A percentile compares a stretch with the other conserved stretches of the same genome.
These are phyloP conservation scores for Opisthocomus hoazin DNA, from an alignment of 2,113 vertebrate genomes.

Conservation along the genomic window DNA sequence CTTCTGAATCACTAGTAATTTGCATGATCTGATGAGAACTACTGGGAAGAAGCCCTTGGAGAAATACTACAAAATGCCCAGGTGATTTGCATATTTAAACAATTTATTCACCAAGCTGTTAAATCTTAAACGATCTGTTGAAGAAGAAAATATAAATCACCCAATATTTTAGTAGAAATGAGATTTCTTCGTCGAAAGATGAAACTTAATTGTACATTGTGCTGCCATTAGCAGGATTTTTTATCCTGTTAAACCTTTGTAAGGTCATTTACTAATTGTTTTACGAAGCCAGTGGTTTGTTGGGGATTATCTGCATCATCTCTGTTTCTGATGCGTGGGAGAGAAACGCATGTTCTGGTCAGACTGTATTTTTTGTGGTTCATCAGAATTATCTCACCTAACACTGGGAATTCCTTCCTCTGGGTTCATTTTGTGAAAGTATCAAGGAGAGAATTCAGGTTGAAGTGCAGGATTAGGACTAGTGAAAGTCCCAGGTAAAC, in stretches of 20 bases:
- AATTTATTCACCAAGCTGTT: slow-evolving; percentile 42
- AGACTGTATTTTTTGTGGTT: background rate
- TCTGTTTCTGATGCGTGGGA: background rate
- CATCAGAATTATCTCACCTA: background rate
- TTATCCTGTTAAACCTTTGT: background rate
- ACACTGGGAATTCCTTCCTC: background rate
- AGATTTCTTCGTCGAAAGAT: background rate
- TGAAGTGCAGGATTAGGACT: background rate
- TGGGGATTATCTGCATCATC: background rate
- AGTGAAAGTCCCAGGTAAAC: background rate
- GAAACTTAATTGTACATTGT: background rate
- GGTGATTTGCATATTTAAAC: slow-evolving; percentile 52
- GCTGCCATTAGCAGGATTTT: background rate
- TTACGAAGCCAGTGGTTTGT: background rate
- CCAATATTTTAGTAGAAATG: background rate
- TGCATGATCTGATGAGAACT: slow-evolving; percentile 28
- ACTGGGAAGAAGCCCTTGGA: slow-evolving; percentile 32
- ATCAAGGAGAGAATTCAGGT: background rate
- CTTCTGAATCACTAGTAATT: slow-evolving; percentile 24
- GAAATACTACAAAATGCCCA: slow-evolving; percentile 37
- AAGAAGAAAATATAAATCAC: slow-evolving; percentile 37
- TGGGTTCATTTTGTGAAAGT: background rate
- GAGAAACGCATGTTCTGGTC: background rate
- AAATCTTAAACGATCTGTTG: slow-evolving; percentile 29
- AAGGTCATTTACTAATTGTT: slow-evolving; percentile 29